Base-by-base conservation (phyloP, 2,113 vertebrate species). In the Axis porcinus region DNA sequence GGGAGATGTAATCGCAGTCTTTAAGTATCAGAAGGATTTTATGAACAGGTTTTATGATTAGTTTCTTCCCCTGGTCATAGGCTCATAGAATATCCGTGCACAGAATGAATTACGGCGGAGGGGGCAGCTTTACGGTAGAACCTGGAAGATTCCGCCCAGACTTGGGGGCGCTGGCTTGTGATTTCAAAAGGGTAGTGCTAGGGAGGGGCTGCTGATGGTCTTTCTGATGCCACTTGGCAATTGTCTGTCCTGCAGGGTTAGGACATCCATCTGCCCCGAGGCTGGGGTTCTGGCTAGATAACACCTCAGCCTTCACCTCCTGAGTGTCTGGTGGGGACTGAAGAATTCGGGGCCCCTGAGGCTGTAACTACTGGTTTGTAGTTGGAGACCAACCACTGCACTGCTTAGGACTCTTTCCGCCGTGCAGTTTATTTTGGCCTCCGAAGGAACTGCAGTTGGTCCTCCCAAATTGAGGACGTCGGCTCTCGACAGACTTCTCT, bases 401-500 rank as follows among this genome's bases (percentile, higher is more conserved):
- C 92, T 91, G 76, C 91, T 36, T 36, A 57, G 19, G 74, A 94
- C 97, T 95, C 40, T 84, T 45, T 16, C 0, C 12, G 40, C 57
- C 96, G 82, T 95, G 97, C 91, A 19, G 76, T 70, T 93, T 83
- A 76, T 70, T 23, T 94, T 89, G 62, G 97, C 58, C 94, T 98
- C 84, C 94, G 76, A 86, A 97, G 55, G 88, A 98, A 98, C 91
- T 97, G 88, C 97, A 67, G 96, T 86, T 98, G 91, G 67, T 82
- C 58, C 54, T 92, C 62, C 81, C 88, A 92, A 94, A 89, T 74
- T 57, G 92, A 91, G 67, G 78, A 74, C 85, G 52, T 10, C 28
- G 92, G 33, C 81, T 95, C 86, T 25, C 45, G 95, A 93, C 91
- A 79, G 85, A 57, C 28, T 52, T 67, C 79, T 92, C n/a, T 79